phyloP scores from a whole-genome alignment of 1,140 invertebrate species.

The Aphelinus certus region DNA sequence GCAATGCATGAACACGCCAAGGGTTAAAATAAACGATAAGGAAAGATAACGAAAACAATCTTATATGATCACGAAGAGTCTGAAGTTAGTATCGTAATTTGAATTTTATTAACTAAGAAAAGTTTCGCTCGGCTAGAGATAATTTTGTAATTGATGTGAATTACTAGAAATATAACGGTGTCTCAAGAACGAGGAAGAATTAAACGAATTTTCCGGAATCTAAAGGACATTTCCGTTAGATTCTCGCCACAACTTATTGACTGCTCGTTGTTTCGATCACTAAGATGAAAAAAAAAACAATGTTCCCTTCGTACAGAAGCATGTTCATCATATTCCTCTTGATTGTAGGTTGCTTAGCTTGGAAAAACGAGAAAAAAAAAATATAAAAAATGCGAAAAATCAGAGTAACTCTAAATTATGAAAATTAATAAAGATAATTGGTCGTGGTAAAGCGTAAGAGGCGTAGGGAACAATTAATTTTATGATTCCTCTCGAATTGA shows the following conservation, averaged over 20 bases:
- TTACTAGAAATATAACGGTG: neutral
- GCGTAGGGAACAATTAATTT: slow-evolving; percentile 15
- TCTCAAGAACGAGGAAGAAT: neutral
- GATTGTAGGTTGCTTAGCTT: slow-evolving; percentile 36
- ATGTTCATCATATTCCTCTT: slow-evolving; percentile 32
- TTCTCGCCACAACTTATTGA: slow-evolving; percentile 25
- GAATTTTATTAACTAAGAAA: slow-evolving; percentile 17
- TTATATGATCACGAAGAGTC: slow-evolving; percentile 29
- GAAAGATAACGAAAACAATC: slow-evolving; percentile 36
- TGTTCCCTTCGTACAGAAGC: slow-evolving; percentile 7
- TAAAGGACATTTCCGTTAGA: slow-evolving; percentile 20
- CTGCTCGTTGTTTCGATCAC: slow-evolving; percentile 41
- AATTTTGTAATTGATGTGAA: slow-evolving; percentile 17
- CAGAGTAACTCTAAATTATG: neutral
- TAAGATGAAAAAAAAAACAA: slow-evolving; percentile 3
- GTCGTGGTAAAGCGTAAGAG: slow-evolving; percentile 16
- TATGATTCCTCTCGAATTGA: neutral
- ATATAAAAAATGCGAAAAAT: neutral
- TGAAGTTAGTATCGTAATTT: slow-evolving; percentile 20
- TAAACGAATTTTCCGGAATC: slow-evolving; percentile 4
- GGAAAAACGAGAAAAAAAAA: slow-evolving; percentile 25
- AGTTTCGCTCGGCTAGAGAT: slow-evolving; percentile 10
- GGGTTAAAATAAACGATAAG: slow-evolving; percentile 33
- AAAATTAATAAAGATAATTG: slow-evolving; percentile 32
- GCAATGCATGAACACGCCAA: slow-evolving; percentile 21